phyloP scores from a whole-genome alignment of 2,888 invertebrate species.

The Watsonalla cultraria region DNA sequence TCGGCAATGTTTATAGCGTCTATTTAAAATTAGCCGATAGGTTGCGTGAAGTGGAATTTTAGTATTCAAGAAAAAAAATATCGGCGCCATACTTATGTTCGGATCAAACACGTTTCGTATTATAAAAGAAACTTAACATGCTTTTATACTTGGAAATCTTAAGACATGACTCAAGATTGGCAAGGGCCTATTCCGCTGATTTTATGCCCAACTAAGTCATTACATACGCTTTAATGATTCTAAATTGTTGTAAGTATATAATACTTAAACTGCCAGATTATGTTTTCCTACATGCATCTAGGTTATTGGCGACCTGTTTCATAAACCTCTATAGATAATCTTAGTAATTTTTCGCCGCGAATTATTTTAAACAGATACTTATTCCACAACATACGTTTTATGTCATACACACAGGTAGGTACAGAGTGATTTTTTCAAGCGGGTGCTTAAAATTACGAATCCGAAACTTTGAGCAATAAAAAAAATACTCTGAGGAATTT shows the following conservation, averaged over 20 bases:
- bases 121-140: slow-evolving; percentile 24
- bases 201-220: slow-evolving; percentile 26
- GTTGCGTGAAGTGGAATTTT: not conserved
- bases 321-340: too few relatives aligned
- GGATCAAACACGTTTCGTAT: slow-evolving; percentile 10
- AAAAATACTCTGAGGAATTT: too few relatives aligned
- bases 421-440: too few relatives aligned
- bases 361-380: too few relatives aligned
- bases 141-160: slow-evolving; percentile 6
- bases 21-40: slow-evolving; percentile 12
- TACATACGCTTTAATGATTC: slow-evolving; percentile 33
- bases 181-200: slow-evolving; percentile 12
- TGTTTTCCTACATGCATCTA: slow-evolving; percentile 33
- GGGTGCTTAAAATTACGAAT: too few relatives aligned
- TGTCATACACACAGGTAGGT: too few relatives aligned
- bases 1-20: slow-evolving; percentile 31
- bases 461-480: too few relatives aligned
- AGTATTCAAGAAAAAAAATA: not conserved
- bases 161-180: slow-evolving; percentile 7
- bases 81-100: too few relatives aligned
- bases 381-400: too few relatives aligned
- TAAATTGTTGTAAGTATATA: slow-evolving; percentile 39
- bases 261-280: slow-evolving; percentile 19
- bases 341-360: too few relatives aligned
- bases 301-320: slow-evolving; percentile 11